Percentiles rank a stretch among this genome's conserved stretches.
Evolutionary conservation across 2,888 invertebrate genomes (phyloP).

Genomic region (Thysanoteuthis rhombus): DNA sequence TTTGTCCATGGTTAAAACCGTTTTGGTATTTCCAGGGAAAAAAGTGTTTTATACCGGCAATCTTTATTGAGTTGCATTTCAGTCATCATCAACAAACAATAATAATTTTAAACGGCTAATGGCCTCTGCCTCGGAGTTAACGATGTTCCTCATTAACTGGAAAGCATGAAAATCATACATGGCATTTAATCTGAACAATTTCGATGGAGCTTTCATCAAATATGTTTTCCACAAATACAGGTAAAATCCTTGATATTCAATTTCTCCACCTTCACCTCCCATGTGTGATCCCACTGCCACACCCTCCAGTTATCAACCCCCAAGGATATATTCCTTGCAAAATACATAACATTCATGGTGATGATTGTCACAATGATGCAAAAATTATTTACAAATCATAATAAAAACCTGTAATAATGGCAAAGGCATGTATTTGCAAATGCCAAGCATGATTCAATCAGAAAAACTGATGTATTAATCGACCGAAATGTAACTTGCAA

Average conservation of each 20-base stretch:
- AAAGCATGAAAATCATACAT: background rate
- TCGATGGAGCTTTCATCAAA: background rate
- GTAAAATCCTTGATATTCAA: background rate
- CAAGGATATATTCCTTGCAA: background rate
- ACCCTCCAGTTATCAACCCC: background rate
- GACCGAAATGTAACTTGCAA: background rate
- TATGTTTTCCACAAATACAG: background rate
- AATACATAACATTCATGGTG: background rate
- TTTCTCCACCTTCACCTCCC: background rate
- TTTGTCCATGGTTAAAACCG: background rate
- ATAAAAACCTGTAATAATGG: background rate
- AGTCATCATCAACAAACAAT: background rate
- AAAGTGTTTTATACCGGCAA: background rate
- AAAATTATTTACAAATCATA: background rate
- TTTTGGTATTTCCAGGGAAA: background rate
- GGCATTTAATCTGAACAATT: background rate
- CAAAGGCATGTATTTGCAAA: background rate
- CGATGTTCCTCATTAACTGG: background rate
- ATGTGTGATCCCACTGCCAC: accelerated
- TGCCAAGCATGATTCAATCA: background rate
- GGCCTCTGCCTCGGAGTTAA: background rate
- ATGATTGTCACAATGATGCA: background rate
- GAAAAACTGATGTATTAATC: background rate
- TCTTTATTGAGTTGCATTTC: background rate
- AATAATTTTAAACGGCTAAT: background rate